phyloP scores from a whole-genome alignment of 2,797 vertebrate genomes.

The Lepilemur septentrionalis region DNA sequence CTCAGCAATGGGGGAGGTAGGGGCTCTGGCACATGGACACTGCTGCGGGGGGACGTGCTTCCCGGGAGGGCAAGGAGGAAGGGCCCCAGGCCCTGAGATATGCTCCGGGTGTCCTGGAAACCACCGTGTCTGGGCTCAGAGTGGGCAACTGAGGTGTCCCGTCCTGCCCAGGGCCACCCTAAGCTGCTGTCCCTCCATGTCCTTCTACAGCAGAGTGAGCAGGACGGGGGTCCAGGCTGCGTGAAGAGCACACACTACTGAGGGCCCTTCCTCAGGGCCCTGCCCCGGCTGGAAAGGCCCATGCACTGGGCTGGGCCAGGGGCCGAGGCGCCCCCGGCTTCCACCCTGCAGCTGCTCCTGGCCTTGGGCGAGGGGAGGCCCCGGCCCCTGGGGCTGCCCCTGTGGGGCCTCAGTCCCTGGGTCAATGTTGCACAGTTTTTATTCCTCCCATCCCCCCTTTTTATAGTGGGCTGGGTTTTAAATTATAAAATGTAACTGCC shows the following conservation, averaged over 20 bases:
- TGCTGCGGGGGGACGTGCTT: background rate
- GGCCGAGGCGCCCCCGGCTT: background rate
- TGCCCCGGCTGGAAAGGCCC: background rate
- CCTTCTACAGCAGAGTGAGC: constrained; percentile 51
- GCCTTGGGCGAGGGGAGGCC: background rate
- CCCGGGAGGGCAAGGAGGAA: background rate
- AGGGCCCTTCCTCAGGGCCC: background rate
- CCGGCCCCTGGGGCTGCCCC: background rate
- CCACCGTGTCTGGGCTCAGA: background rate
- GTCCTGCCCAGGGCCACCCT: background rate
- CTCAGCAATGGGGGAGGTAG: constrained; percentile 87
- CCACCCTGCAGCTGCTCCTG: constrained; percentile 61
- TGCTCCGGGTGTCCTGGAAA: background rate
- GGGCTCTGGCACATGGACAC: background rate
- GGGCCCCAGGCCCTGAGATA: background rate
- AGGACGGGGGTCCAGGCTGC: background rate
- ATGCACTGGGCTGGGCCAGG: background rate
- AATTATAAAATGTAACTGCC: constrained; percentile 85
- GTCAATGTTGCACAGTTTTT: constrained; percentile 85
- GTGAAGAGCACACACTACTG: constrained; percentile 62
- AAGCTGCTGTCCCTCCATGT: background rate
- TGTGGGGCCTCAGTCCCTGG: constrained; percentile 58
- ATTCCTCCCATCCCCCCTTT: constrained; percentile 58
- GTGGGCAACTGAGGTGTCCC: background rate
- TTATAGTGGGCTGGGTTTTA: constrained; percentile 88